phyloP scores from a whole-genome alignment of 35 echinoderm and acorn worm species.

The Stichopus chloronotus region DNA sequence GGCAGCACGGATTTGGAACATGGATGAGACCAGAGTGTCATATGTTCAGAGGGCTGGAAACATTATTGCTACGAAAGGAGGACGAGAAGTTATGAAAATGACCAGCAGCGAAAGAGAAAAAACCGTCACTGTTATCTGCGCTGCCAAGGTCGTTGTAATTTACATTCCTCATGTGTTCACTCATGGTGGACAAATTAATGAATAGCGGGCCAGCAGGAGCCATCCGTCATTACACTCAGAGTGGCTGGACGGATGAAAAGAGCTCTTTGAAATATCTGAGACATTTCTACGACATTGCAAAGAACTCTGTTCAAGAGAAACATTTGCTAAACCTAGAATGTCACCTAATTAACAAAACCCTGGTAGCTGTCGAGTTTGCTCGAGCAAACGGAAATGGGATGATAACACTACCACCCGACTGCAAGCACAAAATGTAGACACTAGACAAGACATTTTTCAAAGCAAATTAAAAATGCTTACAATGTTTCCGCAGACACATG shows the following conservation, averaged over 20 bases:
- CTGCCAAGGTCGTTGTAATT: conserved; percentile 18
- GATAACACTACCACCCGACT: conserved; percentile 44
- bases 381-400: conserved; percentile 6
- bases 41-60: conserved; percentile 37
- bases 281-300: not conserved
- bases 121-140: conserved; percentile 2
- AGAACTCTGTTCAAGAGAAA: not conserved
- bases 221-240: not conserved
- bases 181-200: conserved; percentile 15
- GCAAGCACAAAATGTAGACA: conserved; percentile 39
- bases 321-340: not conserved
- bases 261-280: not conserved
- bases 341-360: conserved; percentile 33
- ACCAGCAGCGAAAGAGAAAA: conserved; percentile 6
- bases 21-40: conserved; percentile 59
- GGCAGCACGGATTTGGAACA: conserved; percentile 28
- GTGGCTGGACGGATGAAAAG: not conserved
- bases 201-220: conserved; percentile 25
- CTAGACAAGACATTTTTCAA: conserved; percentile 39
- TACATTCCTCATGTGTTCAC: conserved; percentile 32
- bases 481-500: conserved; percentile 41
- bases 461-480: not conserved
- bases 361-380: conserved; percentile 38
- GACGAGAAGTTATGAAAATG: conserved; percentile 42
- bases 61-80: conserved; percentile 34